Evolutionary conservation across 1,140 invertebrate species (phyloP).

Genomic region (Drosophila paulistorum): DNA sequence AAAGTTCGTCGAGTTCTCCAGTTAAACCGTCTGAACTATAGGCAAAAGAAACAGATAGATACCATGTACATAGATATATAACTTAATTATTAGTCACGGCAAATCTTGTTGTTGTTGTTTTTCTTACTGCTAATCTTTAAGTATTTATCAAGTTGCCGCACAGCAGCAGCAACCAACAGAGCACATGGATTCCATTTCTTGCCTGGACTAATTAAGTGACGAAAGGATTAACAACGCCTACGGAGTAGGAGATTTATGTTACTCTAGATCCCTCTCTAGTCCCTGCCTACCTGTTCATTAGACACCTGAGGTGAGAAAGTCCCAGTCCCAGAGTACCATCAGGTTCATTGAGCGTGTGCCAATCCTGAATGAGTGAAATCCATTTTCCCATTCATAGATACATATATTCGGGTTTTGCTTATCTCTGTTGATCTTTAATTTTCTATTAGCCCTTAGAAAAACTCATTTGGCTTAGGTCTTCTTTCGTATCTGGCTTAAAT

Average conservation of each 20-base stretch:
- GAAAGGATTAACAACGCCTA: conserved; percentile 69
- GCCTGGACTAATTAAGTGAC: conserved; percentile 66
- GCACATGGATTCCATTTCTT: neutral
- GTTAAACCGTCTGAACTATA: too few relatives aligned
- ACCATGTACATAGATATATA: too few relatives aligned
- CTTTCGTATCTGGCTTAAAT: conserved; percentile 48
- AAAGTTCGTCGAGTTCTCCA: too few relatives aligned
- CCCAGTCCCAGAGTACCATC: neutral
- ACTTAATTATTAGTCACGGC: neutral
- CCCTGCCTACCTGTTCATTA: conserved; percentile 40
- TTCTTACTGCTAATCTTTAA: neutral
- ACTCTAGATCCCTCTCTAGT: conserved; percentile 32
- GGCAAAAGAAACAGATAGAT: too few relatives aligned
- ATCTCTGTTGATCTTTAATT: conserved; percentile 1
- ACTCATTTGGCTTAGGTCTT: conserved; percentile 51
- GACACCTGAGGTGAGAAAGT: conserved; percentile 36
- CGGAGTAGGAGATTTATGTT: conserved; percentile 55
- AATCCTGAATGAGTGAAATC: conserved; percentile 19
- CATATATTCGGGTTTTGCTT: neutral
- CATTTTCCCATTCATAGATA: conserved; percentile 44
- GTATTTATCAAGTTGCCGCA: neutral
- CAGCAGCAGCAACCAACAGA: neutral
- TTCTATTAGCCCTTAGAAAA: conserved; percentile 4
- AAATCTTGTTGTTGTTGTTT: neutral
- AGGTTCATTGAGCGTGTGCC: conserved; percentile 37